These are phyloP conservation scores for Alviniconcha strummeri DNA, from an alignment of 2,888 invertebrate genomes.

Conservation along the genomic window DNA sequence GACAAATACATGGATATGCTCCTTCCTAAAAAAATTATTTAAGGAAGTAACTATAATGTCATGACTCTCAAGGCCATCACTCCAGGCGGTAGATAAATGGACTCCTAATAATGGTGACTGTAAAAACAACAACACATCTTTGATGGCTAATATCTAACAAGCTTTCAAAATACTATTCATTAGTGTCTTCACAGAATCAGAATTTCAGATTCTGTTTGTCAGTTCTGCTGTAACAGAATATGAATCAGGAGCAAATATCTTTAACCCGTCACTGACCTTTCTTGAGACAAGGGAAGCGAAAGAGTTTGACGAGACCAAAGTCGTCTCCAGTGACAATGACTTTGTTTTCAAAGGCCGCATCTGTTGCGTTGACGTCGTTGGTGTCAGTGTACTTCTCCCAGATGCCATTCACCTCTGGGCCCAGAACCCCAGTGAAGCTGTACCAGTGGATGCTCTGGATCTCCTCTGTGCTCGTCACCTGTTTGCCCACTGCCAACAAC, in stretches of 20 bases:
- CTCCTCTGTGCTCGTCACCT: conserved; percentile 69
- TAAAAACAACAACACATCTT: no score
- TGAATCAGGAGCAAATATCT: no score
- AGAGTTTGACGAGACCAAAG: conserved; percentile 73
- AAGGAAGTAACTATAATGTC: background rate
- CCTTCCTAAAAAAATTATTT: background rate
- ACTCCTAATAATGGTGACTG: no score
- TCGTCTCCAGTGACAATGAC: conserved; percentile 72
- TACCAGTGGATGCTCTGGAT: conserved; percentile 69
- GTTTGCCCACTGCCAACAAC: conserved; percentile 66
- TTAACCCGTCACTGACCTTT: conserved; percentile 62
- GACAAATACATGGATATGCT: background rate
- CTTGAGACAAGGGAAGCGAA: conserved; percentile 70
- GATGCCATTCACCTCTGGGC: conserved; percentile 72
- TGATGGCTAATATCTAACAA: no score
- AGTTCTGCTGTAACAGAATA: no score
- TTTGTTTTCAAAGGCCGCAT: conserved; percentile 66
- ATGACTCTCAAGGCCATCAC: no score
- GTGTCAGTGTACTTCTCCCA: conserved; percentile 74
- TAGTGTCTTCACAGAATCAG: no score
- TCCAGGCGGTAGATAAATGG: no score
- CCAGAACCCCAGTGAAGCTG: conserved; percentile 72
- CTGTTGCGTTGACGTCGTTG: conserved; percentile 73
- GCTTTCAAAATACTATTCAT: no score
- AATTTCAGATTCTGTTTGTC: no score